Conservation (phyloP, 2,113 vertebrate species). For the Monopterus albus region DNA sequence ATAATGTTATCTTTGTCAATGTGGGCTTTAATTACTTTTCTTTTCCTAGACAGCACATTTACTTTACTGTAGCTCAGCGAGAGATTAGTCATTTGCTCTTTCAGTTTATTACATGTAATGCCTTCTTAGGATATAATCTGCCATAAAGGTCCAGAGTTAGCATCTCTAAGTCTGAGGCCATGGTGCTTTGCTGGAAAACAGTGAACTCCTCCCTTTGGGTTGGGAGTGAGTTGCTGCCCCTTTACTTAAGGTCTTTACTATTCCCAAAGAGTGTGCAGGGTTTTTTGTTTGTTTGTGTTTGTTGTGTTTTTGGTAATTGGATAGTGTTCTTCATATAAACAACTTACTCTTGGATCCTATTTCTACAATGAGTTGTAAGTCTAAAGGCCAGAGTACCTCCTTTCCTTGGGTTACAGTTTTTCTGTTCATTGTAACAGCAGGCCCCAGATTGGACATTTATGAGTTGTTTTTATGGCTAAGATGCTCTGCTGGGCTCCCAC, state of each 20-base stretch:
- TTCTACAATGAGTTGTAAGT: neutral
- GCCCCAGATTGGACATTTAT: slow-evolving; percentile 24
- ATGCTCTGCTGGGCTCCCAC: slow-evolving; percentile 49
- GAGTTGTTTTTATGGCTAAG: slow-evolving; percentile 65
- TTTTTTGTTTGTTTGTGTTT: neutral
- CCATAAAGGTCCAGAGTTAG: slow-evolving; percentile 4
- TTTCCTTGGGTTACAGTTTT: slow-evolving; percentile 19
- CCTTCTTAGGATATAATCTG: slow-evolving; percentile 35
- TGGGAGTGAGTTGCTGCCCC: too few species aligned
- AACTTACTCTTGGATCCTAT: neutral
- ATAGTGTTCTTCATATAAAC: too few species aligned
- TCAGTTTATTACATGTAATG: neutral
- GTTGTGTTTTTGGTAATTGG: too few species aligned
- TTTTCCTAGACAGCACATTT: slow-evolving; percentile 15
- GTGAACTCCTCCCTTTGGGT: too few species aligned
- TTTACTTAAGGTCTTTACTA: too few species aligned
- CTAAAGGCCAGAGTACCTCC: slow-evolving; percentile 4
- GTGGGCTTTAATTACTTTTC: slow-evolving; percentile 33
- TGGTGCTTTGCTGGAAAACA: too few species aligned
- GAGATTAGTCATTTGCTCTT: slow-evolving; percentile 34
- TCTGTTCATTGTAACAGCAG: slow-evolving; percentile 15
- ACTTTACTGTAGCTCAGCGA: slow-evolving; percentile 6
- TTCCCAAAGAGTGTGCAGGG: too few species aligned
- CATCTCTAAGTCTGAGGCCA: too few species aligned
- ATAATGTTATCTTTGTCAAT: neutral